Evolutionary conservation across 2,888 invertebrate genomes (phyloP), one percentile per base, ranked within the genome.

Genomic region (Parasteatoda lunata): DNA sequence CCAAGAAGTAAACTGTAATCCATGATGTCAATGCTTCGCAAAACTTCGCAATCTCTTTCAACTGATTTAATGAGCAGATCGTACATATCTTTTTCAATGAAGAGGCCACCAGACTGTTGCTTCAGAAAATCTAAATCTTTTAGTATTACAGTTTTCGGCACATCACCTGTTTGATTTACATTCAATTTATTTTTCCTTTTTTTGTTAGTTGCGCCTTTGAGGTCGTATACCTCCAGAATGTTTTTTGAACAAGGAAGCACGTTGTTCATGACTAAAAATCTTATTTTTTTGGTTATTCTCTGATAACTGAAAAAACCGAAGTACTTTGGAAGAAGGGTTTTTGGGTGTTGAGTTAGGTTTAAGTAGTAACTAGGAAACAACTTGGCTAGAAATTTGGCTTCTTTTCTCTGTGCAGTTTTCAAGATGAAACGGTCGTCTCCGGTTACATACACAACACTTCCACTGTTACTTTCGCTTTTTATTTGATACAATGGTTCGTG

Each of bases 11-110:
- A 90, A 90, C 93, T 93, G 91, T 93, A 93, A 90, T 93, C 93
- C 94, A 94, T 93, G 82, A 94, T 93, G 89, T 93, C 93, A 90
- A 93, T 93, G 89, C 93, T 92, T 90, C 93, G 92, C 84, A 93
- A 90, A 6, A 93, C 93, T 92, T 91, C 89, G 90, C 92, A 92
- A 89, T 93, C 93, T 66, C 92, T 89, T 88, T 91, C 90, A 49
- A 93, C 90, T 5, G 92, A 92, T 78, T 91, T 91, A 66, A 92
- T 90, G 4, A 93, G 89, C 5, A 92, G 91, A 54, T 91, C 91
- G 82, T 92, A 91, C 0, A 91, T 92, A 66, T 92, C 92, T 13
- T 91, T 90, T 83, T 92, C 92, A 78, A 93, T 88, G 13, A 91
- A 88, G n/a, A 92, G 84, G 4, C 93, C 90, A 52, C 84, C 75